phyloP scores from a whole-genome alignment of 2,888 invertebrate genomes.

The Ceramica pisi region DNA sequence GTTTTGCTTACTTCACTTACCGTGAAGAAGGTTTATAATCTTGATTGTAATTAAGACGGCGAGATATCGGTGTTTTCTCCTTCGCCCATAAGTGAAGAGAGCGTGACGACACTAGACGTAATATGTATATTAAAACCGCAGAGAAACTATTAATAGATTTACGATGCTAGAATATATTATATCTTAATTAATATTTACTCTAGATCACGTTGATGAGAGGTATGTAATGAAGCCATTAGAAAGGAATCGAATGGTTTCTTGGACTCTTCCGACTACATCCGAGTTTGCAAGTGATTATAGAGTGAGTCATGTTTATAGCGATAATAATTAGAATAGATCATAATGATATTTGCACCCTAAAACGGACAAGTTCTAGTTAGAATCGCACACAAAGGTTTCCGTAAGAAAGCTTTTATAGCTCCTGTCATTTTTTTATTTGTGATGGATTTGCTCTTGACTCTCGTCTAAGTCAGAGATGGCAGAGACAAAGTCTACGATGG shows the following conservation, averaged over 20 bases:
- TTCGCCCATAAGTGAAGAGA: constrained; percentile 51
- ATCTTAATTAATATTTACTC: constrained; percentile 25
- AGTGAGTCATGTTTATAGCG: not conserved
- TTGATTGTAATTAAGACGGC: constrained; percentile 50
- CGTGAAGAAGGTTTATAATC: constrained; percentile 48
- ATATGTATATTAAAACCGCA: constrained; percentile 57
- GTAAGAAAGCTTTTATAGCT: too few species aligned
- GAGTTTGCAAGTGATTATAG: not conserved
- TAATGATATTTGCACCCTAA: not conserved
- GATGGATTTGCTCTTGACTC: too few species aligned
- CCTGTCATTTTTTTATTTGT: too few species aligned
- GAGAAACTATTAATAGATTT: constrained; percentile 59
- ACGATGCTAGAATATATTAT: constrained; percentile 39
- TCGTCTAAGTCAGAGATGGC: too few species aligned
- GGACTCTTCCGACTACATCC: not conserved
- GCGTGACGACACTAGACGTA: constrained; percentile 51
- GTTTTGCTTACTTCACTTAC: constrained; percentile 29
- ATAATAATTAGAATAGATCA: not conserved
- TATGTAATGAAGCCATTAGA: constrained; percentile 15
- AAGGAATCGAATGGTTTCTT: not conserved
- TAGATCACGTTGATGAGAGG: constrained; percentile 1
- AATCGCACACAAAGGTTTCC: too few species aligned
- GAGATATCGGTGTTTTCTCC: constrained; percentile 46
- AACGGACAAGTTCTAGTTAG: too few species aligned
- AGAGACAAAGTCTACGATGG: too few species aligned